Evolutionary conservation across 2,113 vertebrate genomes (phyloP).

Genomic region (Maccullochella peelii): DNA sequence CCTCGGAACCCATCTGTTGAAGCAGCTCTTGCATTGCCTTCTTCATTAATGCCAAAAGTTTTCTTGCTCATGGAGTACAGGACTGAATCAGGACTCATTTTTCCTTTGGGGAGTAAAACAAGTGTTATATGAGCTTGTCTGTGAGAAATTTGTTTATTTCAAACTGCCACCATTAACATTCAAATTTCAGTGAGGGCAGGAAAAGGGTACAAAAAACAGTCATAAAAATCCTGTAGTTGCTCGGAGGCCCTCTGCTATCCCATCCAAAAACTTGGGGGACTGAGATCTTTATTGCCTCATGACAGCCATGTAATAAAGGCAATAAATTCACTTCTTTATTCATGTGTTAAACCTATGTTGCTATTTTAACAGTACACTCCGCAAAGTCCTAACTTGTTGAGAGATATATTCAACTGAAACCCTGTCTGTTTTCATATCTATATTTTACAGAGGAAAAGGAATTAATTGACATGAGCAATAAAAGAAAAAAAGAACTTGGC

Average conservation of each 20-base stretch:
- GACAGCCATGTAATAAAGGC: conserved; percentile 62
- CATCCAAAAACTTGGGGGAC: conserved; percentile 22
- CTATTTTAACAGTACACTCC: conserved; percentile 19
- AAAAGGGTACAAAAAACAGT: conserved; percentile 27
- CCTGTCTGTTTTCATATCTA: conserved; percentile 6
- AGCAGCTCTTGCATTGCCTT: conserved; percentile 22
- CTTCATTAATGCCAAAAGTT: conserved; percentile 35
- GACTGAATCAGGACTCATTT: conserved; percentile 27
- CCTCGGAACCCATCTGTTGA: conserved; percentile 41
- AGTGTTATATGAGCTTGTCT: conserved; percentile 1
- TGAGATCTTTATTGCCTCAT: conserved; percentile 59
- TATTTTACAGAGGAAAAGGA: conserved; percentile 36
- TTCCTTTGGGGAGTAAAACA: not conserved
- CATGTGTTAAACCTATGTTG: conserved; percentile 35
- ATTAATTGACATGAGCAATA: conserved; percentile 36
- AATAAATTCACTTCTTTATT: conserved; percentile 56
- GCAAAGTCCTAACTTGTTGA: conserved; percentile 12
- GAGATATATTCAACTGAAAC: conserved; percentile 25
- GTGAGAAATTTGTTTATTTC: conserved; percentile 47
- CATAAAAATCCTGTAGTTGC: conserved; percentile 43
- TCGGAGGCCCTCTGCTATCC: not conserved
- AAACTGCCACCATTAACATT: conserved; percentile 27
- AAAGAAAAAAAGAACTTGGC: conserved; percentile 27
- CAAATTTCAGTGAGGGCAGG: conserved; percentile 33
- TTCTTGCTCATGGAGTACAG: conserved; percentile 1